Evolutionary conservation across 2,797 vertebrate species (phyloP).

Genomic region (Smutsia temminckii): DNA sequence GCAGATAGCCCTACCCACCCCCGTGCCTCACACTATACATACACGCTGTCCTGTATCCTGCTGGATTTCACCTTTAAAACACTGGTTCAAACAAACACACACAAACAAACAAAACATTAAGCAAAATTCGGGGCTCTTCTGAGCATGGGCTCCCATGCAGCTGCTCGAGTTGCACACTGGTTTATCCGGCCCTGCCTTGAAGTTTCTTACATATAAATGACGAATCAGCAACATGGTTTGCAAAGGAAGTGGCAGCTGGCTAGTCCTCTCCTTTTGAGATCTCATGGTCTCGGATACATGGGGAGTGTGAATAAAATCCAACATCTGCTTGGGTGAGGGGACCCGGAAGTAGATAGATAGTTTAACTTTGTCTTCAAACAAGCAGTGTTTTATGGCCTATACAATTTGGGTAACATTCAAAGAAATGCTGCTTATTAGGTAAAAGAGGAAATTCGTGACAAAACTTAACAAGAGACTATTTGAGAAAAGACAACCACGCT

Average conservation of each 20-base stretch:
- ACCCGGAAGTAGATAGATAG: background rate
- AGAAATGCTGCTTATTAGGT: background rate
- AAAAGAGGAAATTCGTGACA: background rate
- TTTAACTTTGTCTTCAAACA: background rate
- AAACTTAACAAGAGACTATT: background rate
- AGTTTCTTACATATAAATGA: background rate
- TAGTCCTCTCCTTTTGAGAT: background rate
- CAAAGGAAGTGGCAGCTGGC: background rate
- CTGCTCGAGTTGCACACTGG: rapidly evolving
- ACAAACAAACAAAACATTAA: background rate
- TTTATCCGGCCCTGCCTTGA: background rate
- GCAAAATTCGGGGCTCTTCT: background rate
- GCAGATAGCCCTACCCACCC: no score
- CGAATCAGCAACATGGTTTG: background rate
- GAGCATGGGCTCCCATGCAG: background rate
- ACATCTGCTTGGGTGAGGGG: background rate
- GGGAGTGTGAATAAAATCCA: background rate
- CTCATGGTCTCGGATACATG: background rate
- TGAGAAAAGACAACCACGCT: background rate
- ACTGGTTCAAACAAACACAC: background rate
- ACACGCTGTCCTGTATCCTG: no score
- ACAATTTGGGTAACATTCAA: background rate
- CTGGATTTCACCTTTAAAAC: background rate
- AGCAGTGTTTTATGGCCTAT: background rate
- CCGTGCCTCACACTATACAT: background rate